Percentiles rank a stretch among this genome's conserved stretches.
Conservation (phyloP, 1,140 invertebrate species). For the Lanistes nyassanus region DNA sequence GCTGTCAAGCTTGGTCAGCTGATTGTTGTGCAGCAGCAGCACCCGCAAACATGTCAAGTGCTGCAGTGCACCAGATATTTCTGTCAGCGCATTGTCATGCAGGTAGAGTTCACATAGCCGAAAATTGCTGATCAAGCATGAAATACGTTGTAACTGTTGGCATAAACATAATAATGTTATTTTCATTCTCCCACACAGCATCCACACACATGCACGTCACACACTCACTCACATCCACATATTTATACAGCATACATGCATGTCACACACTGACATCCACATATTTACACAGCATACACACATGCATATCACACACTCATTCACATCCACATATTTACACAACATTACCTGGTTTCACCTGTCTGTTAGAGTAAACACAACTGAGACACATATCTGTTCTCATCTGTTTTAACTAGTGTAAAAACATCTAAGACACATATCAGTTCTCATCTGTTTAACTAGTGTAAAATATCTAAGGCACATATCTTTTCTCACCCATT, state of each 20-base stretch:
- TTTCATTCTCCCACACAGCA: not conserved
- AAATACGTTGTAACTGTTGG: slow-evolving; percentile 47
- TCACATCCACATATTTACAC: not conserved
- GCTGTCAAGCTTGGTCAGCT: slow-evolving; percentile 58
- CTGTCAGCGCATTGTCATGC: slow-evolving; percentile 58
- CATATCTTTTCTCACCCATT: no score
- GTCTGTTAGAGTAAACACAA: no score
- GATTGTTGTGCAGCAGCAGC: slow-evolving; percentile 61
- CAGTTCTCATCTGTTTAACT: no score
- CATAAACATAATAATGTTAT: slow-evolving; percentile 21
- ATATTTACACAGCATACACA: no score
- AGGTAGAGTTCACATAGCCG: slow-evolving; percentile 57
- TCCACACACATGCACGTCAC: not conserved
- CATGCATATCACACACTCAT: not conserved
- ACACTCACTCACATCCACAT: not conserved
- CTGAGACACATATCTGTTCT: no score
- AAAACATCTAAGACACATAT: not conserved
- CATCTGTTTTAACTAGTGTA: no score
- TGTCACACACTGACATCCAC: not conserved
- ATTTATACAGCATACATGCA: not conserved
- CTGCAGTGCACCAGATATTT: slow-evolving; percentile 50
- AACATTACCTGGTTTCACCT: no score
- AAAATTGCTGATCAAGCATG: slow-evolving; percentile 51
- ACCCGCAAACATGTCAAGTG: slow-evolving; percentile 56
- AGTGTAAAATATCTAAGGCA: not conserved